Percentiles rank a stretch among this genome's conserved stretches.
Evolutionary conservation across 2,888 invertebrate genomes (phyloP).

Genomic region (Trilocha varians): DNA sequence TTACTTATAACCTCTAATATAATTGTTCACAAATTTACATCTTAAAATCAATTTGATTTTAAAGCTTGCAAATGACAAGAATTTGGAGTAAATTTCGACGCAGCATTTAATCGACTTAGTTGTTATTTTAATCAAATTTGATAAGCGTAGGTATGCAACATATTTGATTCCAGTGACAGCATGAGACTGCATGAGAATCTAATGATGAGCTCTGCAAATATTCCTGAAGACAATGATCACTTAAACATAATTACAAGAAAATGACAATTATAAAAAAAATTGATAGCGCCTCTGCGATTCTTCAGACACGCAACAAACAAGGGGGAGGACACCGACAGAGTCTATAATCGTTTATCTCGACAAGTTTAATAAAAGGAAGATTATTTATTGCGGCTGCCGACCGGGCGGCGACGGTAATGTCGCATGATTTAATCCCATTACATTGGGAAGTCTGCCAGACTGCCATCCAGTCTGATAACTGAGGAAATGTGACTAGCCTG

Average conservation of each 20-base stretch:
- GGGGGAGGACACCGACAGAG: constrained; percentile 37
- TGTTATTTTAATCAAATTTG: no score
- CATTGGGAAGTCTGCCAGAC: constrained; percentile 58
- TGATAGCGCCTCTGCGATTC: constrained; percentile 6
- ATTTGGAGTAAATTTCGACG: no score
- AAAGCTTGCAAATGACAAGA: no score
- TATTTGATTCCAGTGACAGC: no score
- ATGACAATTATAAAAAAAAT: constrained; percentile 18
- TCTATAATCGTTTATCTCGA: constrained; percentile 72
- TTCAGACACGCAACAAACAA: constrained; percentile 38
- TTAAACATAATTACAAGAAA: constrained; percentile 19
- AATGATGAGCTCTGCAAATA: no score
- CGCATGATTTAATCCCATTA: constrained; percentile 71
- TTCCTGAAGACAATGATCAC: no score
- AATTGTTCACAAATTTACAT: no score
- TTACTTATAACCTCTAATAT: no score
- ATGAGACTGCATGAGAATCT: no score
- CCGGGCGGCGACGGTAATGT: constrained; percentile 51
- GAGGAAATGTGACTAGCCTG: not conserved
- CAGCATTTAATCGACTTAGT: no score
- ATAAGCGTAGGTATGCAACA: no score
- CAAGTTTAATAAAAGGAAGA: constrained; percentile 72
- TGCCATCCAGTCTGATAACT: constrained; percentile 2
- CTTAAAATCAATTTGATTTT: no score
- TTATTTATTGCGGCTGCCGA: constrained; percentile 64